Base-by-base conservation (phyloP, 2,888 invertebrate genomes). In the Silvanus unidentatus region DNA sequence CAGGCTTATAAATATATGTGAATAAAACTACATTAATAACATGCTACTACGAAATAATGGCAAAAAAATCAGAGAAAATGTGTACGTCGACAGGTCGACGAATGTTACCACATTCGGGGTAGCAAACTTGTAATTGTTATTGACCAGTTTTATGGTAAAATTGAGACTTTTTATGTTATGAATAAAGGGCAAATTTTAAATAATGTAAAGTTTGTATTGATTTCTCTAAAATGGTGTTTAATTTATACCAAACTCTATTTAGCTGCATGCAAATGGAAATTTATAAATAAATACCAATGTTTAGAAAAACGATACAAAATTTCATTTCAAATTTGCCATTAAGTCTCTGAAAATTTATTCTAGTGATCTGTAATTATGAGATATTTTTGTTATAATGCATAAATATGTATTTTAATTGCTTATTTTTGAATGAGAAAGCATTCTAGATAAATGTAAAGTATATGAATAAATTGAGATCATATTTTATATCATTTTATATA, bases 361-460 rank as follows among this genome's bases (percentile, higher is more conserved):
- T 52, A 44, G 48, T 54, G 52, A 53, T 54, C 52, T 53, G 45
- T 51, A 34, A 36, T 40, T 42, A 45, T 46, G 37, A 45, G 28
- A 48, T 47, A 39, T 44, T 51, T 44, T 44, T 51, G 40, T 48
- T 50, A 49, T 51, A 47, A 52, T 54, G 54, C 51, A 43, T 51
- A 43, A 53, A 38, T 28, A 45, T 44, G 40, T 48, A 50, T 48
- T 50, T 53, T 44, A 49, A 44, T 50, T 53, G 52, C 48, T 48
- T 52, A 40, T 48, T 34, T 37, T 37, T 32, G 3, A n/a, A 12
- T 30, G 43, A 53, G 49, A 60, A 61, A 59, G 55, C 60, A 61
- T 61, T 61, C 60, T 61, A 59, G 58, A 57, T 59, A 59, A 45
- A 16, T 36, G 42, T 36, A 39, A 45, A n/a, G n/a, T n/a, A 40